Evolutionary conservation across 1,140 invertebrate genomes (phyloP).

Genomic region (Octopus sinensis): DNA sequence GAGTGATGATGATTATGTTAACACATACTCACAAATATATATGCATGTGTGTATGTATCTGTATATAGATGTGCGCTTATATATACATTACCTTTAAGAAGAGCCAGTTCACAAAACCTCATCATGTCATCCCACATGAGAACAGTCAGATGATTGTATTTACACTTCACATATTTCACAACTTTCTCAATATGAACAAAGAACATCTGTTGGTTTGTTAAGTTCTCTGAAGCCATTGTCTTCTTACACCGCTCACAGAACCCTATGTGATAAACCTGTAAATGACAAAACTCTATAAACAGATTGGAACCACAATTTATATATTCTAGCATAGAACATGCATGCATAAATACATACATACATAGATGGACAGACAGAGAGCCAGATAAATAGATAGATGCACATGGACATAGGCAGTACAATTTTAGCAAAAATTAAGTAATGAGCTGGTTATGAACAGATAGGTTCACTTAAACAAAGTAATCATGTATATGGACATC

Average conservation of each 20-base stretch:
- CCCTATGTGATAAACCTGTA: conserved; percentile 44
- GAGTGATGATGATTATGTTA: background rate
- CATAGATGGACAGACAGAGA: too few relatives aligned
- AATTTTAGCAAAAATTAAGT: too few relatives aligned
- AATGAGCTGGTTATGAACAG: too few relatives aligned
- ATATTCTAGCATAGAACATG: too few relatives aligned
- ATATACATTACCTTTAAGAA: conserved; percentile 31
- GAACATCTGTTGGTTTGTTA: conserved; percentile 60
- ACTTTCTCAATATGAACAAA: conserved; percentile 59
- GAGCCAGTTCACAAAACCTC: conserved; percentile 48
- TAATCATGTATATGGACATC: too few relatives aligned
- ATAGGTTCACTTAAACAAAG: too few relatives aligned
- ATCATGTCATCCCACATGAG: conserved; percentile 97
- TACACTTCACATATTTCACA: conserved; percentile 55
- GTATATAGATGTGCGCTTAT: background rate
- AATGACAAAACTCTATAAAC: background rate
- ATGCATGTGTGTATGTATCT: background rate
- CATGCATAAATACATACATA: too few relatives aligned
- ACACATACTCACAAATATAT: background rate
- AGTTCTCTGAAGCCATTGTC: conserved; percentile 52
- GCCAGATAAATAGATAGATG: too few relatives aligned
- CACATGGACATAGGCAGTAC: too few relatives aligned
- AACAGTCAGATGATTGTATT: conserved; percentile 63
- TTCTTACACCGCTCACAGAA: conserved; percentile 42
- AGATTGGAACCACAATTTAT: too few relatives aligned